These are phyloP conservation scores for Austrofundulus limnaeus DNA, from an alignment of 2,113 vertebrate species.

Conservation along the genomic window DNA sequence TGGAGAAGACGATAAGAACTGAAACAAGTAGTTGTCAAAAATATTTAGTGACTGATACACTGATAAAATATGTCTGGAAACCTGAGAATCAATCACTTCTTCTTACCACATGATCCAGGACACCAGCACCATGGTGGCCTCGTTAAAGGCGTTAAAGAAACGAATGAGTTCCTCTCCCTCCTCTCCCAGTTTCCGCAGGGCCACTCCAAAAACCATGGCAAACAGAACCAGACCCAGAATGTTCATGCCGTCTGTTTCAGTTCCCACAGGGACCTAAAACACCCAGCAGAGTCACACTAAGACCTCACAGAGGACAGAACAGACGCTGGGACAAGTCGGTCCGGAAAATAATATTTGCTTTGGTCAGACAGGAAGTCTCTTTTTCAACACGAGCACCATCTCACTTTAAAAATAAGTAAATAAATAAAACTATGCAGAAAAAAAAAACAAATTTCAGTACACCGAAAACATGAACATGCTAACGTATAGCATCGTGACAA, in stretches of 20 bases:
- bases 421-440: too few relatives aligned
- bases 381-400: too few relatives aligned
- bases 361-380: too few relatives aligned
- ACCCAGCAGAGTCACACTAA: conserved; percentile 12
- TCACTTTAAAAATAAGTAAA: too few relatives aligned
- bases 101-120: conserved; percentile 99
- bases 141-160: conserved; percentile 97
- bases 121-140: conserved; percentile 97
- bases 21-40: not conserved
- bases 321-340: too few relatives aligned
- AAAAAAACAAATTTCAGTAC: too few relatives aligned
- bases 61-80: not conserved
- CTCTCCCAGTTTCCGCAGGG: conserved; percentile 88
- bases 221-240: conserved; percentile 96
- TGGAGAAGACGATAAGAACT: not conserved
- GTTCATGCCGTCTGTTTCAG: conserved; percentile 93
- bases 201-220: conserved; percentile 93
- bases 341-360: too few relatives aligned
- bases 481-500: too few relatives aligned
- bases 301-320: too few relatives aligned
- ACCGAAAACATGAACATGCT: too few relatives aligned
- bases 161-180: conserved; percentile 96
- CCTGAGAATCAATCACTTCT: not conserved
- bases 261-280: conserved; percentile 85
- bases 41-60: not conserved